These are phyloP conservation scores for Cheilosia vulpina DNA, from an alignment of 2,888 invertebrate genomes.

Conservation along the genomic window DNA sequence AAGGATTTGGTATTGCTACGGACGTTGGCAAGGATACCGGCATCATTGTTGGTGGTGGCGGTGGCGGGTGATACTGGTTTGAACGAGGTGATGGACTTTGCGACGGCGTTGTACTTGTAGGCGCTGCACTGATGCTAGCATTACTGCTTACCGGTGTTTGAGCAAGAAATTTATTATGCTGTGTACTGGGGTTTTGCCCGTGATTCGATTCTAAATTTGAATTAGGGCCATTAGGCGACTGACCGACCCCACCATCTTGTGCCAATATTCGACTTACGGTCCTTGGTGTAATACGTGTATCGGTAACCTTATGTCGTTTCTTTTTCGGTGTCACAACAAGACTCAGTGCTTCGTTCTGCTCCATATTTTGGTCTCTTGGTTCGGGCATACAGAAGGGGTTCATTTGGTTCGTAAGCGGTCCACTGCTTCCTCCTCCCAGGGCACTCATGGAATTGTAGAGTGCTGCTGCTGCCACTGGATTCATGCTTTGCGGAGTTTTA, in stretches of 20 bases:
- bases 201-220: constrained; percentile 83
- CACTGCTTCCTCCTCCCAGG: constrained; percentile 82
- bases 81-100: constrained; percentile 89
- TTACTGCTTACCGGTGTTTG: constrained; percentile 46
- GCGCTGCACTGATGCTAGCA: constrained; percentile 77
- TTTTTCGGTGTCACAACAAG: constrained; percentile 97
- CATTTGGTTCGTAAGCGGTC: constrained; percentile 77
- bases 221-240: constrained; percentile 82
- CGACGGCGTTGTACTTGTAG: constrained; percentile 84
- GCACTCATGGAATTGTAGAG: constrained; percentile 88
- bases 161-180: constrained; percentile 55
- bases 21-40: constrained; percentile 96
- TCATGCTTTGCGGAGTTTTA: constrained; percentile 88
- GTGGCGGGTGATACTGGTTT: constrained; percentile 84
- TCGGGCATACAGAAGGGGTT: constrained; percentile 87
- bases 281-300: constrained; percentile 95
- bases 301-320: constrained; percentile 98
- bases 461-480: constrained; percentile 85
- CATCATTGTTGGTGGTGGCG: constrained; percentile 92
- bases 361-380: constrained; percentile 87
- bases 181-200: constrained; percentile 85
- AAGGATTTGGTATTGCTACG: constrained; percentile 98
- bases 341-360: constrained; percentile 97
- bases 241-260: constrained; percentile 91
- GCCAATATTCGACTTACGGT: constrained; percentile 94